These are phyloP conservation scores for Eristalinus aeneus DNA, from an alignment of 2,888 invertebrate genomes.

Conservation along the genomic window DNA sequence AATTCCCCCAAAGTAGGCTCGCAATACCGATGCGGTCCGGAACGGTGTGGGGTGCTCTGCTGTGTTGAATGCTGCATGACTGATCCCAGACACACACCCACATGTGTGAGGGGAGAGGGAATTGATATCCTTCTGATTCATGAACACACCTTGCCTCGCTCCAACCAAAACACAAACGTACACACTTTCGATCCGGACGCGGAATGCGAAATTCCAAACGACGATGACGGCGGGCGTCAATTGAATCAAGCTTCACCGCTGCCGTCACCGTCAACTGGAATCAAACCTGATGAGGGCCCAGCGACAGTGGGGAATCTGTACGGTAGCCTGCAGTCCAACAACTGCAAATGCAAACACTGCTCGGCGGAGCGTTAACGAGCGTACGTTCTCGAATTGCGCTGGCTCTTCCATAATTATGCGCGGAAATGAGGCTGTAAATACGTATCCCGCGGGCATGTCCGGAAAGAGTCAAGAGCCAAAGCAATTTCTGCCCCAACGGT, in stretches of 20 bases:
- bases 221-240: conserved; percentile 34
- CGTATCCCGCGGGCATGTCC: conserved; percentile 50
- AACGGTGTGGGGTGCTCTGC: not conserved
- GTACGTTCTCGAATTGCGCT: conserved; percentile 47
- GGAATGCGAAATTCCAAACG: conserved; percentile 54
- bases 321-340: not conserved
- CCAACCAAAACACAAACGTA: not conserved
- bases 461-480: not conserved
- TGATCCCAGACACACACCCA: conserved; percentile 10
- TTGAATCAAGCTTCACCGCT: conserved; percentile 42
- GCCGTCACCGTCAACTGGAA: not conserved
- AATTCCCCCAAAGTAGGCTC: conserved; percentile 19
- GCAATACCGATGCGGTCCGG: conserved; percentile 10
- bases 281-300: not conserved
- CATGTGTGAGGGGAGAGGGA: not conserved
- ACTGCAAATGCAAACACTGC: conserved; percentile 55
- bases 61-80: conserved; percentile 30
- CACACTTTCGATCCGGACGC: not conserved
- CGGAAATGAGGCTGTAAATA: conserved; percentile 68
- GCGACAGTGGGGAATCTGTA: not conserved
- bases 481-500: not conserved
- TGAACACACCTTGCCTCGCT: conserved; percentile 29
- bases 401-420: conserved; percentile 64
- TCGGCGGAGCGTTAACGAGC: conserved; percentile 59
- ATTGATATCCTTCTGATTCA: conserved; percentile 40